Conservation (phyloP, 2,113 vertebrate genomes). For the Oophaga pumilio region DNA sequence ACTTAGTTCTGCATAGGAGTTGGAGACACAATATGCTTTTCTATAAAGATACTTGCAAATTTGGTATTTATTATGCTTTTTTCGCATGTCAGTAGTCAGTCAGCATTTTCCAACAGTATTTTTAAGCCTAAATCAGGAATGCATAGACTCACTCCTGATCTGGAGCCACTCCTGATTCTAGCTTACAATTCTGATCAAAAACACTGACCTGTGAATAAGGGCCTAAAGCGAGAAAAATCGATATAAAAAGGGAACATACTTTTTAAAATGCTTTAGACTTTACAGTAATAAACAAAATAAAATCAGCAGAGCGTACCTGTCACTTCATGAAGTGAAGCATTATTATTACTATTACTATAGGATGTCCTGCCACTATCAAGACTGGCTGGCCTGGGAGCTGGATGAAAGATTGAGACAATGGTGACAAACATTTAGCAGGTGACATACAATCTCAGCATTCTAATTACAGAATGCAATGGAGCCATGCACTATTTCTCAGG, state of each 20-base stretch:
- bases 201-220: too few species aligned
- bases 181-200: too few species aligned
- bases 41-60: too few species aligned
- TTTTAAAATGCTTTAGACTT: not conserved
- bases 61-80: not conserved
- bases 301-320: constrained; percentile 84
- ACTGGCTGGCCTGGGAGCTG: constrained; percentile 92
- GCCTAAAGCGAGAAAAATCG: not conserved
- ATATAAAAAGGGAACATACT: not conserved
- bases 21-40: not conserved
- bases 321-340: constrained; percentile 88
- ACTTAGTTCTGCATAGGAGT: not conserved
- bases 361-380: constrained; percentile 95
- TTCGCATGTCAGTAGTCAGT: too few species aligned
- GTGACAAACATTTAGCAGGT: constrained; percentile 65
- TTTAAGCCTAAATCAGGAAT: too few species aligned
- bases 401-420: constrained; percentile 76
- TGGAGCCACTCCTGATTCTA: too few species aligned
- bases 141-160: too few species aligned
- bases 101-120: too few species aligned
- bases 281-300: not conserved
- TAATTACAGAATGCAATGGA: constrained; percentile 69
- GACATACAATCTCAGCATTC: constrained; percentile 67
- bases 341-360: constrained; percentile 97
- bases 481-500: constrained; percentile 70